phyloP scores from a whole-genome alignment of 1,140 invertebrate species.

The Drosophila ercepeae region DNA sequence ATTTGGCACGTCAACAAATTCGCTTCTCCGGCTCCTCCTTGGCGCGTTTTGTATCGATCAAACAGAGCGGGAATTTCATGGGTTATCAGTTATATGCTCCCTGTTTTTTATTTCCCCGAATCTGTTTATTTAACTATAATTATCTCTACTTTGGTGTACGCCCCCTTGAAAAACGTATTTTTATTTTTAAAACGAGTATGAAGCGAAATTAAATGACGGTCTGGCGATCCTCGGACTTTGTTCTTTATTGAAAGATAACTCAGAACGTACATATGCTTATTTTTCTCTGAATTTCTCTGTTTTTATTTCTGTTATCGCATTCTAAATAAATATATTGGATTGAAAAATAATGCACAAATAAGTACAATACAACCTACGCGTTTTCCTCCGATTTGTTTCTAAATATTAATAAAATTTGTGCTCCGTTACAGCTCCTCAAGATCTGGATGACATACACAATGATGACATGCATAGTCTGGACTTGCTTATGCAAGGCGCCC shows the following conservation, averaged over 20 bases:
- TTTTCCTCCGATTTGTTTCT: not conserved
- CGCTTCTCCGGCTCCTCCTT: constrained; percentile 7
- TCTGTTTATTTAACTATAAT: constrained; percentile 27
- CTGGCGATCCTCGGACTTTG: constrained; percentile 27
- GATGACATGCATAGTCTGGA: constrained; percentile 92
- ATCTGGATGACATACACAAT: constrained; percentile 92
- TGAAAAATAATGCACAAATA: not conserved
- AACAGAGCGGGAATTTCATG: constrained; percentile 52
- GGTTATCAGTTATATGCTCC: constrained; percentile 28
- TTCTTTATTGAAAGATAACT: constrained; percentile 1
- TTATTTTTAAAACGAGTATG: constrained; percentile 5
- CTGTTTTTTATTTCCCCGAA: constrained; percentile 27
- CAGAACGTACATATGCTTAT: not conserved
- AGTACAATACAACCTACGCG: not conserved
- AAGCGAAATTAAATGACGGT: not conserved
- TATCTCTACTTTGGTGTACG: constrained; percentile 33
- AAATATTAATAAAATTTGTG: no score
- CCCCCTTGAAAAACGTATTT: constrained; percentile 24
- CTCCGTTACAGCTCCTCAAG: constrained; percentile 84
- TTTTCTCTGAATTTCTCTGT: no score
- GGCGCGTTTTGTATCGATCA: constrained; percentile 60
- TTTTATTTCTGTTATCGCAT: not conserved
- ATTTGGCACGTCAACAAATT: constrained; percentile 46
- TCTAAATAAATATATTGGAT: not conserved
- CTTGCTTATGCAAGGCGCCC: constrained; percentile 88